Conservation (phyloP, 2,888 invertebrate genomes). For the Oasisia sp. region DNA sequence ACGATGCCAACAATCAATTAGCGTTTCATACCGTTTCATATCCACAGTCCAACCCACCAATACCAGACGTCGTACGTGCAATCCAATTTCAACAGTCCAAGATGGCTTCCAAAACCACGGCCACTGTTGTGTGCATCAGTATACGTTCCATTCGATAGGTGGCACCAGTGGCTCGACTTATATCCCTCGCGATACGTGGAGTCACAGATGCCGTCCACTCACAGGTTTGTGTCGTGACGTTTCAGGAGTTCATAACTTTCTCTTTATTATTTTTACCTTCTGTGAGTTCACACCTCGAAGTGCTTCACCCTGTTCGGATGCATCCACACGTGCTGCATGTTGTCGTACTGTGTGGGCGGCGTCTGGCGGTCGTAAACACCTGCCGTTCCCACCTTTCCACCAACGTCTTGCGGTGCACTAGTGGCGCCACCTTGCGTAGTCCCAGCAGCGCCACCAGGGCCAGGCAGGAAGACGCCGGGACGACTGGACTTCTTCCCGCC, state of each 20-base stretch:
- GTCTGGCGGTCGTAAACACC: background rate
- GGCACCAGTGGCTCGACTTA: background rate
- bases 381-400: background rate
- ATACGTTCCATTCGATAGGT: no score
- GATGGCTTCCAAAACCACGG: no score
- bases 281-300: background rate
- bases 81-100: no score
- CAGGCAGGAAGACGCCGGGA: background rate
- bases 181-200: background rate
- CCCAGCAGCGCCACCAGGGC: background rate
- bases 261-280: no score
- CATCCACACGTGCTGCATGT: background rate
- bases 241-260: background rate
- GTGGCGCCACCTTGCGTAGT: background rate
- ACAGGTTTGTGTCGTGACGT: background rate
- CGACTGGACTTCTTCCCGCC: background rate
- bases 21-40: no score
- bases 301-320: background rate
- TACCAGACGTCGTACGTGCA: no score
- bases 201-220: background rate
- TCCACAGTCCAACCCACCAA: no score
- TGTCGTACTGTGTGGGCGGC: background rate
- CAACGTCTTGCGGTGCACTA: background rate
- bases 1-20: background rate
- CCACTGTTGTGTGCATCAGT: no score